These are phyloP conservation scores for Acrobasis consociella DNA, from an alignment of 2,888 invertebrate genomes.

Conservation along the genomic window DNA sequence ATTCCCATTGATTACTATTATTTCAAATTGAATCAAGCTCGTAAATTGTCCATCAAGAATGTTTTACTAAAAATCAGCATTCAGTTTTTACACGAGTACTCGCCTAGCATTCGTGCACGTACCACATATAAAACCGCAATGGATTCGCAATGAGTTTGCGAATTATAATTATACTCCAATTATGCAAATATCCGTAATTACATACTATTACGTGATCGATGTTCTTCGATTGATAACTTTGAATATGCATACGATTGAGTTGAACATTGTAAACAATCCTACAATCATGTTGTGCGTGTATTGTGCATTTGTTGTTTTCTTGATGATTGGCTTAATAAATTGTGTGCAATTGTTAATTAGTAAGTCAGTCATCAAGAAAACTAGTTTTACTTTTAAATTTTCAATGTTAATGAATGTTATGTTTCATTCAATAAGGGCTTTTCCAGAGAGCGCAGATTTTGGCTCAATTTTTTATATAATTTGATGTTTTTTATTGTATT, in stretches of 20 bases:
- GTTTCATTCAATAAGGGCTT: no score
- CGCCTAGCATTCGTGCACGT: constrained; percentile 22
- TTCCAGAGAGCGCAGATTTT: no score
- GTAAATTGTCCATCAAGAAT: no score
- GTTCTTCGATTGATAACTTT: constrained; percentile 22
- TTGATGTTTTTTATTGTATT: no score
- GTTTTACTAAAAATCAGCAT: background rate
- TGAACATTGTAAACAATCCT: background rate
- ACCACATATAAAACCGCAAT: constrained; percentile 24
- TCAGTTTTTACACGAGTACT: background rate
- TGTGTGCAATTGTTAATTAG: no score
- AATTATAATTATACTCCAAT: constrained; percentile 29
- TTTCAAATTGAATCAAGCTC: no score
- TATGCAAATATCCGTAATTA: constrained; percentile 36
- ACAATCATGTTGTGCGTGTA: background rate
- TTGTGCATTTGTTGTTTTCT: background rate
- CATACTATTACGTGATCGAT: constrained; percentile 13
- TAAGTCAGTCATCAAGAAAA: no score
- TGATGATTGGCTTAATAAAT: background rate
- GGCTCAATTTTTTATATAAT: no score
- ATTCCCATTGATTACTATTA: no score
- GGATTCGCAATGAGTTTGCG: constrained; percentile 26
- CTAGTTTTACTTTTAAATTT: no score
- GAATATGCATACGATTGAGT: background rate
- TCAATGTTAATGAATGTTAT: no score